A percentile compares a stretch with the other conserved stretches of the same genome.
Conservation (phyloP, 1,140 invertebrate species). For the Heliconius hermathena region DNA sequence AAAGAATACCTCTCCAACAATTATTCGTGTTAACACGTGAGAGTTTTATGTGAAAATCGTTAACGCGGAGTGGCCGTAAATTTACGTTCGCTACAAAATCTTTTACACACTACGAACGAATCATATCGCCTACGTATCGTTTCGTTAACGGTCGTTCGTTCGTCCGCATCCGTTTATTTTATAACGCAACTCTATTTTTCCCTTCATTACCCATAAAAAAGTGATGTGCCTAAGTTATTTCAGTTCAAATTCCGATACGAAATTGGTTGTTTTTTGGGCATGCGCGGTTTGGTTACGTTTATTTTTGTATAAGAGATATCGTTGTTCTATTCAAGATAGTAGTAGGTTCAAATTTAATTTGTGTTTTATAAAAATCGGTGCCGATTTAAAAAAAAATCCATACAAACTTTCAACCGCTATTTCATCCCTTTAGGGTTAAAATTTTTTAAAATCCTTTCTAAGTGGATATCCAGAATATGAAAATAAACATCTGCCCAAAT, state of each 20-base stretch:
- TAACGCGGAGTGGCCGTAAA: conserved; percentile 25
- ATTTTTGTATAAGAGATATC: too few relatives aligned
- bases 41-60: conserved; percentile 20
- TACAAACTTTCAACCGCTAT: too few relatives aligned
- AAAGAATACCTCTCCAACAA: conserved; percentile 13
- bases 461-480: too few relatives aligned
- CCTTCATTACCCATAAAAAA: conserved; percentile 17
- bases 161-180: conserved; percentile 34
- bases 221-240: not conserved
- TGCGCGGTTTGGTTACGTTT: not conserved
- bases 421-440: too few relatives aligned
- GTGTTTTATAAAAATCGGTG: too few relatives aligned
- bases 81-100: conserved; percentile 35
- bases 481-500: too few relatives aligned
- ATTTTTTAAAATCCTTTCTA: too few relatives aligned
- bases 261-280: not conserved
- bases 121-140: conserved; percentile 25
- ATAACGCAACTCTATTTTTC: conserved; percentile 13
- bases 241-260: conserved; percentile 14
- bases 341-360: too few relatives aligned
- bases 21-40: conserved; percentile 8
- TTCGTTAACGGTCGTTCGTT: conserved; percentile 29
- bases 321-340: too few relatives aligned
- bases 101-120: conserved; percentile 26
- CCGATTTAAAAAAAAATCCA: too few relatives aligned